Conservation (phyloP, 2,113 vertebrate genomes). For the Sitta europaea region DNA sequence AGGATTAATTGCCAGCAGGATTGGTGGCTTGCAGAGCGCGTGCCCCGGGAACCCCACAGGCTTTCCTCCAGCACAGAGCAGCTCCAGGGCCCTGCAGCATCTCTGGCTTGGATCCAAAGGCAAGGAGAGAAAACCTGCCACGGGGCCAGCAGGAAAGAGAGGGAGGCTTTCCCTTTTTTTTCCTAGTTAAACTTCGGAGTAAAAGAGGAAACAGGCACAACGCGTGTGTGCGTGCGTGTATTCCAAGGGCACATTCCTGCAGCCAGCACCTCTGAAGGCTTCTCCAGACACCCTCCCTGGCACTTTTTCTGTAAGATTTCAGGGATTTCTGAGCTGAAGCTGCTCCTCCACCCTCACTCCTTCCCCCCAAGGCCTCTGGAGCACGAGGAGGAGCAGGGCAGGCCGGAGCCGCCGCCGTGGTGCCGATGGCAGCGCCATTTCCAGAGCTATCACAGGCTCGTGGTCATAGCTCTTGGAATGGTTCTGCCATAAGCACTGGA, state of each 20-base stretch:
- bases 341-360: not conserved
- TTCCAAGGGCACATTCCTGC: not conserved
- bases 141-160: not conserved
- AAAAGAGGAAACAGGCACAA: rapidly evolving
- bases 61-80: not conserved
- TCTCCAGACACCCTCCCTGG: not conserved
- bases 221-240: rapidly evolving
- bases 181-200: not conserved
- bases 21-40: not conserved
- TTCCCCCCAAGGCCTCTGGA: not conserved
- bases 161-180: not conserved
- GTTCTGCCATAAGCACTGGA: slow-evolving; percentile 86
- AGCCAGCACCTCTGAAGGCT: not conserved
- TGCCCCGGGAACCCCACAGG: rapidly evolving
- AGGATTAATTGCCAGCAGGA: not conserved
- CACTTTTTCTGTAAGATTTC: not conserved
- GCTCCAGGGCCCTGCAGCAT: not conserved
- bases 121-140: not conserved
- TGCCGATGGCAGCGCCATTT: slow-evolving; percentile 91
- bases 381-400: not conserved
- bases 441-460: slow-evolving; percentile 86
- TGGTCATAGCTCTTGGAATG: slow-evolving; percentile 95
- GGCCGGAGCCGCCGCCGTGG: slow-evolving; percentile 14
- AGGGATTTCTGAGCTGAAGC: not conserved
- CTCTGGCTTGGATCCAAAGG: not conserved